Evolutionary conservation across 2,113 vertebrate genomes (phyloP).

Genomic region (Clinocottus analis): DNA sequence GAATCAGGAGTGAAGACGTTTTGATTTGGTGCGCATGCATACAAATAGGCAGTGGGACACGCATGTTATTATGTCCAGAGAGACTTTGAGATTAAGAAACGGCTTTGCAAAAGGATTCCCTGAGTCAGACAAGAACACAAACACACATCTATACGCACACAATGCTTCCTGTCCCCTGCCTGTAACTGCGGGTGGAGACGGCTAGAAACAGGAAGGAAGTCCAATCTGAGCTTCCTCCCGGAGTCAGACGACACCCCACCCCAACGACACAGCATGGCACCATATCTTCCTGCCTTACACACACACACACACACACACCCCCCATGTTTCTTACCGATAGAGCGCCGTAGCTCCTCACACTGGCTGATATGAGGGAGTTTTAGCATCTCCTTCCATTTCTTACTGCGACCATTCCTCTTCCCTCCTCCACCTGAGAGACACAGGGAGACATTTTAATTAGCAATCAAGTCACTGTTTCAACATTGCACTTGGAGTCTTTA

Average conservation of each 20-base stretch:
- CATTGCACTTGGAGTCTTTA: not conserved
- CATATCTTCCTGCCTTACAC: conserved; percentile 39
- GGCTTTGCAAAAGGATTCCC: conserved; percentile 39
- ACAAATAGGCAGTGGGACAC: not conserved
- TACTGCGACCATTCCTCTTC: conserved; percentile 91
- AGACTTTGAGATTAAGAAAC: conserved; percentile 33
- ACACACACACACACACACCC: too few relatives aligned
- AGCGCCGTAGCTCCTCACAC: conserved; percentile 87
- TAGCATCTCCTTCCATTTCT: conserved; percentile 94
- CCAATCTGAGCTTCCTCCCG: conserved; percentile 78
- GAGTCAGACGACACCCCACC: conserved; percentile 69
- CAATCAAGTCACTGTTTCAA: not conserved
- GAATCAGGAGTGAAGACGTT: conserved; percentile 17
- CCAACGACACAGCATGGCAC: conserved; percentile 66
- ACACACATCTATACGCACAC: conserved; percentile 31
- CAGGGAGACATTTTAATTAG: conserved; percentile 25
- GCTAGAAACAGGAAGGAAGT: conserved; percentile 81
- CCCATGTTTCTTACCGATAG: conserved; percentile 85
- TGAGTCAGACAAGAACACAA: conserved; percentile 27
- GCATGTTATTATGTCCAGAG: conserved; percentile 1
- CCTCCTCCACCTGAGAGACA: conserved; percentile 84
- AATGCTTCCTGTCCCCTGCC: conserved; percentile 74
- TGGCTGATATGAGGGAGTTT: conserved; percentile 90
- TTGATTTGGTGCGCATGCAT: conserved; percentile 23
- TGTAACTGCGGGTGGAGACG: conserved; percentile 76